Conservation (phyloP, 1,140 invertebrate genomes). For the Laupala kohalensis region DNA sequence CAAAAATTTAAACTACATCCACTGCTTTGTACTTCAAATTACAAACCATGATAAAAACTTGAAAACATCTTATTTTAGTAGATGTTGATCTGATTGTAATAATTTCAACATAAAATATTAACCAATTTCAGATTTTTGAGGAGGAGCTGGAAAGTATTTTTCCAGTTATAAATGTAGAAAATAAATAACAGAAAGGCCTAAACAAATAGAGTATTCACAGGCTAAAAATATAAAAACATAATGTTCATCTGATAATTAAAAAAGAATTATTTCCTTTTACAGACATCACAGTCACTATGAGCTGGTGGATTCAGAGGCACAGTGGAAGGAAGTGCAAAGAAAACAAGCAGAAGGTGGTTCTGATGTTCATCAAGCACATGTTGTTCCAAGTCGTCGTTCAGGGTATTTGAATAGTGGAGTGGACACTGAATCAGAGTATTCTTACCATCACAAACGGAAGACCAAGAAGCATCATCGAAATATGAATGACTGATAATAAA, state of each 20-base stretch:
- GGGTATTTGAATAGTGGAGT: constrained; percentile 32
- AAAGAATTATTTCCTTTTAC: constrained; percentile 2
- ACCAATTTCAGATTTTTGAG: too few relatives aligned
- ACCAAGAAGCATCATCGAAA: constrained; percentile 42
- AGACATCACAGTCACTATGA: constrained; percentile 34
- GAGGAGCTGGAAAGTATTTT: too few relatives aligned
- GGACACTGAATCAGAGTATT: constrained; percentile 37
- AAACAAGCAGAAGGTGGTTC: constrained; percentile 47
- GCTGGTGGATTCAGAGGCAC: constrained; percentile 71
- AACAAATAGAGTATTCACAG: too few relatives aligned
- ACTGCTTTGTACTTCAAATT: too few relatives aligned
- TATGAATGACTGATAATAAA: too few relatives aligned
- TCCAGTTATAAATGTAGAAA: too few relatives aligned
- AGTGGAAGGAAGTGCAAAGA: constrained; percentile 74
- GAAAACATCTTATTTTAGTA: too few relatives aligned
- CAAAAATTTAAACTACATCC: too few relatives aligned
- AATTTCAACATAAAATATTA: too few relatives aligned
- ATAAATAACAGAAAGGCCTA: too few relatives aligned
- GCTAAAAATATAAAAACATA: not conserved
- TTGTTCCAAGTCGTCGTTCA: constrained; percentile 30
- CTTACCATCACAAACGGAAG: constrained; percentile 35
- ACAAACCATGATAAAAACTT: too few relatives aligned
- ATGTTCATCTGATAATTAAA: constrained; percentile 7
- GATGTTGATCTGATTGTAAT: too few relatives aligned
- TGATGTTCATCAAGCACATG: constrained; percentile 49